Percentiles rank a stretch among this genome's conserved stretches.
Conservation (phyloP, 2,888 invertebrate species). For the Cheilosia impressa region DNA sequence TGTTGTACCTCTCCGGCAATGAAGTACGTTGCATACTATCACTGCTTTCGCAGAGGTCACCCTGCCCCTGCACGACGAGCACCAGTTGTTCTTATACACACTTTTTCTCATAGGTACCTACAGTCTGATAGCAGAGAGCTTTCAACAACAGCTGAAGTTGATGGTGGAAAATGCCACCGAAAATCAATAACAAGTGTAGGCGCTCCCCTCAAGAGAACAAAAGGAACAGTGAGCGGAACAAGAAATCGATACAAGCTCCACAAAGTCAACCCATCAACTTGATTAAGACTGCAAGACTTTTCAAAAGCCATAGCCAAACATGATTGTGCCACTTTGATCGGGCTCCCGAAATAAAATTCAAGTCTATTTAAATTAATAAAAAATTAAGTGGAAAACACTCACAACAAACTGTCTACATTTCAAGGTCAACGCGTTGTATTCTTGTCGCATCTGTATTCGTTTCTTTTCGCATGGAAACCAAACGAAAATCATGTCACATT, state of each 20-base stretch:
- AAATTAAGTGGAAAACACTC: too few species aligned
- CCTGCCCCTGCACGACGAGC: too few species aligned
- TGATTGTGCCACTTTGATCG: too few species aligned
- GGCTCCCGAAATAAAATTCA: constrained; percentile 4
- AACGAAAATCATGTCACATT: background rate
- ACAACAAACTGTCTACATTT: background rate
- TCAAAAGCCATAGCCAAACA: too few species aligned
- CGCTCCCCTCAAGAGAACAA: background rate
- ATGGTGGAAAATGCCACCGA: background rate
- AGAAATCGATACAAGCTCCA: constrained; percentile 7
- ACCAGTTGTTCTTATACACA: constrained; percentile 6
- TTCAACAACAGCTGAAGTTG: constrained; percentile 18
- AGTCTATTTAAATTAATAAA: constrained; percentile 16
- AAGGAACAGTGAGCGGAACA: background rate
- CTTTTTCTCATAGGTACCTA: background rate
- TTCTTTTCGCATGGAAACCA: constrained; percentile 19
- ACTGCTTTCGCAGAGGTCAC: too few species aligned
- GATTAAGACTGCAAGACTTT: background rate
- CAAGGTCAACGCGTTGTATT: constrained; percentile 23
- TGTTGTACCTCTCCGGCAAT: too few species aligned
- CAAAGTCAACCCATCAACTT: constrained; percentile 2
- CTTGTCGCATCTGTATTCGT: background rate
- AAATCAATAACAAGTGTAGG: background rate
- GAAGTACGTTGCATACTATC: too few species aligned
- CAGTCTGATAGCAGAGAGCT: constrained; percentile 1